Conservation (phyloP, 2,888 invertebrate genomes). For the Gymnocheta viridis region DNA sequence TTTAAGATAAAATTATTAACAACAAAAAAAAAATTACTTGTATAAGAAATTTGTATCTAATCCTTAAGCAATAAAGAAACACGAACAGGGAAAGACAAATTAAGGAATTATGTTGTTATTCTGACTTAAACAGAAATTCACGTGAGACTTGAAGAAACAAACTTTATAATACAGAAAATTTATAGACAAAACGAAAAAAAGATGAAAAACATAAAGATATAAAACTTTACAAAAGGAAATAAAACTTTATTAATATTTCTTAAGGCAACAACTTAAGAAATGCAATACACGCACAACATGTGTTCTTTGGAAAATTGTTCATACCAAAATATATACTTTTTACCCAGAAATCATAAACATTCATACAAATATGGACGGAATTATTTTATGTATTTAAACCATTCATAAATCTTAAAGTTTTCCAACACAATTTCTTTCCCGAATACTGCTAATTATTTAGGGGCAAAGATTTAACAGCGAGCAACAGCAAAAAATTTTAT, state of each 20-base stretch:
- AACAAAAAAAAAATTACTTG: background rate
- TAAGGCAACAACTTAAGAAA: conserved; percentile 30
- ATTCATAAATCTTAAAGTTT: conserved; percentile 48
- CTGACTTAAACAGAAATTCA: conserved; percentile 8
- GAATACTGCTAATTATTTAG: conserved; percentile 80
- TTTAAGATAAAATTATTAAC: conserved; percentile 7
- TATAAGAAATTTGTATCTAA: conserved; percentile 7
- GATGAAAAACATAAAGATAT: background rate
- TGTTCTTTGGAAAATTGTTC: conserved; percentile 4
- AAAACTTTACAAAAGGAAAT: background rate
- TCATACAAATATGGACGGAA: background rate
- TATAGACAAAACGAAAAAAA: background rate
- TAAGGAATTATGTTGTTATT: conserved; percentile 22
- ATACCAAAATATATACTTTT: background rate
- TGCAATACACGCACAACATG: conserved; percentile 45
- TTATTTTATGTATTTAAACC: background rate
- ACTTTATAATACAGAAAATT: background rate
- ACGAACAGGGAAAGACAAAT: conserved; percentile 1
- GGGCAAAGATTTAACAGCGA: conserved; percentile 73
- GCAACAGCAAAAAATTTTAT: conserved; percentile 35
- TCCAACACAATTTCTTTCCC: conserved; percentile 71
- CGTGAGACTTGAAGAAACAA: background rate
- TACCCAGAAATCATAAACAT: conserved; percentile 12
- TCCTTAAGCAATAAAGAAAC: conserved; percentile 15
- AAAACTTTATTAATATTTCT: conserved; percentile 23